Evolutionary conservation across 2,888 invertebrate genomes (phyloP).

Genomic region (Diloba caeruleocephala): DNA sequence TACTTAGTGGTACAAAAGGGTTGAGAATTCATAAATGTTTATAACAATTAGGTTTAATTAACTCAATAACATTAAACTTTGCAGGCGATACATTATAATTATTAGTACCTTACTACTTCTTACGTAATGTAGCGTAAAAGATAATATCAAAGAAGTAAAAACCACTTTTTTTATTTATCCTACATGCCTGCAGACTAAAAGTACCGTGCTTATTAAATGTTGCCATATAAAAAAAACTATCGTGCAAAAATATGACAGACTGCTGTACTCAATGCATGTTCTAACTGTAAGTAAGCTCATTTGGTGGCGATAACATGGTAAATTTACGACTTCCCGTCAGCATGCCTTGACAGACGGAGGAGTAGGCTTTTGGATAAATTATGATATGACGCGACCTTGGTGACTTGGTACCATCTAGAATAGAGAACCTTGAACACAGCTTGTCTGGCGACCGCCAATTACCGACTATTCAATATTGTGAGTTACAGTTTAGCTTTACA

Average conservation of each 20-base stretch:
- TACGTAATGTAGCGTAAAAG: no score
- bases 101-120: no score
- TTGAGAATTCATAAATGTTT: no score
- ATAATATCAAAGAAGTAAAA: constrained; percentile 5
- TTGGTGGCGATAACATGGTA: constrained; percentile 49
- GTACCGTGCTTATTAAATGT: constrained; percentile 25
- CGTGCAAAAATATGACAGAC: constrained; percentile 42
- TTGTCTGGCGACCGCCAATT: constrained; percentile 43
- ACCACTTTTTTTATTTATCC: constrained; percentile 36
- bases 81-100: not conserved
- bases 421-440: constrained; percentile 43
- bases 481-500: constrained; percentile 13
- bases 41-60: no score
- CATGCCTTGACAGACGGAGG: constrained; percentile 27
- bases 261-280: constrained; percentile 25
- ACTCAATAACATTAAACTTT: constrained; percentile 5
- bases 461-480: constrained; percentile 32
- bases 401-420: constrained; percentile 54
- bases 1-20: no score
- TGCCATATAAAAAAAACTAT: constrained; percentile 44
- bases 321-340: constrained; percentile 50
- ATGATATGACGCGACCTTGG: constrained; percentile 51
- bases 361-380: constrained; percentile 50
- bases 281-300: constrained; percentile 36
- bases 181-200: constrained; percentile 23